Conservation (phyloP, 2,888 invertebrate species). For the Cetonia aurata region DNA sequence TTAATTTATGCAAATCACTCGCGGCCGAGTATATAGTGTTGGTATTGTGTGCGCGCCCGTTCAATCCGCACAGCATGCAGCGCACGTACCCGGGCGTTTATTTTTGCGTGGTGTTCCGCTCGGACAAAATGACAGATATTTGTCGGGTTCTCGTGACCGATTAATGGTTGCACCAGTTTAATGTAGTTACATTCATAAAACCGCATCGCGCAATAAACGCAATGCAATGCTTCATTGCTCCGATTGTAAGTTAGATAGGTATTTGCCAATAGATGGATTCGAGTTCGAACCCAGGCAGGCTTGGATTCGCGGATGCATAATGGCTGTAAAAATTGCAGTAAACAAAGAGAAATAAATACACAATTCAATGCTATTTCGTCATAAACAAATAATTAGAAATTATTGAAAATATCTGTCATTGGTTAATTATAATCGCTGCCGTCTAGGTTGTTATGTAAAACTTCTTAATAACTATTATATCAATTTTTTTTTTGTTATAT, state of each 20-base stretch:
- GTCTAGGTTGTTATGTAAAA: too few relatives aligned
- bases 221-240: conserved; percentile 26
- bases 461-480: too few relatives aligned
- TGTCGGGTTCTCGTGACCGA: conserved; percentile 37
- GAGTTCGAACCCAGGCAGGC: too few relatives aligned
- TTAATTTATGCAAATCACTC: conserved; percentile 37
- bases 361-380: too few relatives aligned
- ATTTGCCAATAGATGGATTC: neutral
- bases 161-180: conserved; percentile 19
- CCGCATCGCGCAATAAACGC: neutral
- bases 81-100: neutral
- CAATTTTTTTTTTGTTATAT: too few relatives aligned
- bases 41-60: conserved; percentile 21
- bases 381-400: too few relatives aligned
- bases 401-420: too few relatives aligned
- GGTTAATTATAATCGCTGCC: too few relatives aligned
- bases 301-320: too few relatives aligned
- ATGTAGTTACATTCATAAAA: conserved; percentile 9
- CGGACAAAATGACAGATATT: conserved; percentile 35
- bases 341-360: too few relatives aligned
- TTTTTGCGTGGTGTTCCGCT: conserved; percentile 2
- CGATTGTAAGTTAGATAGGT: conserved; percentile 5
- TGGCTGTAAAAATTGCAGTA: too few relatives aligned
- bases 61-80: neutral
- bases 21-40: conserved; percentile 5